These are phyloP conservation scores for Glyphotaelius pellucidus DNA, from an alignment of 2,888 invertebrate species.

Conservation along the genomic window DNA sequence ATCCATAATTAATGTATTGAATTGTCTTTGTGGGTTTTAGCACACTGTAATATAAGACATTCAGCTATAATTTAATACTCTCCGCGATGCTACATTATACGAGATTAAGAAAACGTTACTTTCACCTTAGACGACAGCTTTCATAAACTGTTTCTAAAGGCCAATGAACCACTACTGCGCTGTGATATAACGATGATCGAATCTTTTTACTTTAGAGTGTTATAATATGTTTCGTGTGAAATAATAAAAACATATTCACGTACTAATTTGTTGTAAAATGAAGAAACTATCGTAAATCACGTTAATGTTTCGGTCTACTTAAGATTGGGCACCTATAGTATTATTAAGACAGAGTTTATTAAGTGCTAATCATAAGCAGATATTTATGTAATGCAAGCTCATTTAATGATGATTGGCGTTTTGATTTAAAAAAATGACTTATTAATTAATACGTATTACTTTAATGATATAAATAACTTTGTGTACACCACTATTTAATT, in stretches of 20 bases:
- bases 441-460: too few relatives aligned
- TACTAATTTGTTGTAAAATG: background rate
- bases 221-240: background rate
- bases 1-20: background rate
- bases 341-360: background rate
- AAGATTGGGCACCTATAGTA: background rate
- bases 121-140: conserved; percentile 27
- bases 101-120: conserved; percentile 1
- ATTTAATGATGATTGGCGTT: background rate
- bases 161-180: conserved; percentile 14
- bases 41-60: background rate
- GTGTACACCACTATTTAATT: too few relatives aligned
- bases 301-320: background rate
- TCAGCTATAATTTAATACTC: background rate
- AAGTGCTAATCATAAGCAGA: background rate
- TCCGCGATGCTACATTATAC: background rate
- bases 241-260: background rate
- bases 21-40: background rate
- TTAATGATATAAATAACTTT: too few relatives aligned
- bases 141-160: background rate
- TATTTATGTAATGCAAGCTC: background rate
- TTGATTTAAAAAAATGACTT: background rate
- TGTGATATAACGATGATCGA: conserved; percentile 21
- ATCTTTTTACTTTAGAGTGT: background rate
- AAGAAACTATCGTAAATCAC: background rate